phyloP scores from a whole-genome alignment of 2,888 invertebrate species.

The Athalia circularis region DNA sequence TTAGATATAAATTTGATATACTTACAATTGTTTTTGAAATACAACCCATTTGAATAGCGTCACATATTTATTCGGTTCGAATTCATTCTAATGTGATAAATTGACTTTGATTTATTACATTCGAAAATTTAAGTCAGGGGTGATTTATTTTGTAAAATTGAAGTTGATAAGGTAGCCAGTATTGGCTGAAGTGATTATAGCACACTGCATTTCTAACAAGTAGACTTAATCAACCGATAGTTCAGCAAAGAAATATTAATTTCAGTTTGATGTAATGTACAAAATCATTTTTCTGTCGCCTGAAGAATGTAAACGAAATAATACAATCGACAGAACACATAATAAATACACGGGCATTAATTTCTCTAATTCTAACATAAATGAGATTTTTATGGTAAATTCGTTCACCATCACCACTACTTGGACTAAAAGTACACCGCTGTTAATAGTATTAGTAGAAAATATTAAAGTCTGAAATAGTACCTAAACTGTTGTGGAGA shows the following conservation, averaged over 20 bases:
- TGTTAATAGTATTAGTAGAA: slow-evolving; percentile 5
- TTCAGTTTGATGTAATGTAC: background rate
- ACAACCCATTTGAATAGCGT: no score
- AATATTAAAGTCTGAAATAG: slow-evolving; percentile 28
- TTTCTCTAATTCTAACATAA: slow-evolving; percentile 2
- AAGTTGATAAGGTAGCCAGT: background rate
- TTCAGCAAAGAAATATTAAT: background rate
- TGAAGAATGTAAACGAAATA: slow-evolving; percentile 36
- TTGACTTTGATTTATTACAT: no score
- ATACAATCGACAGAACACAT: slow-evolving; percentile 4
- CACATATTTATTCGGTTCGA: no score
- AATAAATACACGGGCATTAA: slow-evolving; percentile 15
- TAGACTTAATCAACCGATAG: background rate
- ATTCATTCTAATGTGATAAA: no score
- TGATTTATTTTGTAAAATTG: background rate
- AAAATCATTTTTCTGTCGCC: background rate
- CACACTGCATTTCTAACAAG: background rate
- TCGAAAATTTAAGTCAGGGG: no score
- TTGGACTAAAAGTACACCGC: slow-evolving; percentile 26
- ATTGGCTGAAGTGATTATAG: background rate
- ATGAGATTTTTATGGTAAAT: slow-evolving; percentile 32
- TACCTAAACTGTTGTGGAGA: slow-evolving; percentile 5
- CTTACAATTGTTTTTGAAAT: no score
- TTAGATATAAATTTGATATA: background rate
- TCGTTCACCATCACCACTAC: slow-evolving; percentile 23